Base-by-base conservation (phyloP, 1,140 invertebrate species). In the Agrilus planipennis region DNA sequence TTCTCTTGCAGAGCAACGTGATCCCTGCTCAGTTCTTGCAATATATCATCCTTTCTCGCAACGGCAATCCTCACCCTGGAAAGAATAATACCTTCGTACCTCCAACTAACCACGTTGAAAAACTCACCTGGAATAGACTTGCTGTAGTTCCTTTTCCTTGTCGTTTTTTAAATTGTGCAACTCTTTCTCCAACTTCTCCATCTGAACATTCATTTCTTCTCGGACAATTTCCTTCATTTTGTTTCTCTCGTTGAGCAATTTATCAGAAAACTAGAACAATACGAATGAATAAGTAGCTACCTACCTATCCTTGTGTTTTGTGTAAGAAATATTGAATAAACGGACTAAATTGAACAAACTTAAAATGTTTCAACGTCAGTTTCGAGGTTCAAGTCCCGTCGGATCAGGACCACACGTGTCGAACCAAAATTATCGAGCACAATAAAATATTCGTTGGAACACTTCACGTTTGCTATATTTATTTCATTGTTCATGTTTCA, bases 1-100 rank as follows among this genome's bases (percentile, higher is more conserved):
- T 77, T 79, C 52, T 79, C 74, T 39, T 78, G 68, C 19, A 77
- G 62, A 11, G 75, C 73, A 34, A 73, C 70, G 19, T 76, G 67
- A 53, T 86, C 78, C 16, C 76, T 71, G 18, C 73, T 75, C 2
- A 86, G 59, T 44, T 80, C 72, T 42, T 75, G 72, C 20, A 86
- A 72, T 7, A 76, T 71, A 16, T 83, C 72, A 54, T 87, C 80
- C 63, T 87, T 87, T 30, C 79, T 74, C 1, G 76, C 73, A 5
- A 89, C 71, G 1, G 83, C 76, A 39, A 85, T 70, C 62, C 84
- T 85, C 27, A 89, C 79, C 50, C 82, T 81, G 47, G 42, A 58
- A 60, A 47, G 19, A 28, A 18, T 14, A 34, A 44, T 7, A 32
- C 9, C 5, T 32, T 25, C 14, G 36, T 23, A 12, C 12, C 6